A percentile compares a stretch with the other conserved stretches of the same genome.
Conservation (phyloP, 2,888 invertebrate species). For the Therioaphis trifolii region DNA sequence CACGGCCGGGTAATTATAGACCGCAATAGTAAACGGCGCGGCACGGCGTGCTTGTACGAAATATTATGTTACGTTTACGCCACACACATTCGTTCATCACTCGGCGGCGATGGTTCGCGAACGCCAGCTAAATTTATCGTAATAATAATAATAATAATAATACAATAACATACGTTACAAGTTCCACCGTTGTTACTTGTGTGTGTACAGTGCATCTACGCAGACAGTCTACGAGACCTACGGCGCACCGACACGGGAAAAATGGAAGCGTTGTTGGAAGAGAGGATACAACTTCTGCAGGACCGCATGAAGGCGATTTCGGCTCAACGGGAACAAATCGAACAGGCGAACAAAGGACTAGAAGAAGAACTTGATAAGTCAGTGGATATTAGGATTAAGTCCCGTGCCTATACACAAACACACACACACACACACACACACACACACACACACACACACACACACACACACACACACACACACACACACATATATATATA, state of each 20-base stretch:
- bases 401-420: too few relatives aligned
- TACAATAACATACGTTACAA: too few relatives aligned
- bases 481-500: too few relatives aligned
- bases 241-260: neutral
- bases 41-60: too few relatives aligned
- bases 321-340: constrained; percentile 58
- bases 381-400: neutral
- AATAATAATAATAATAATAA: neutral
- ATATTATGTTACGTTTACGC: neutral
- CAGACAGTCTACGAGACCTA: neutral
- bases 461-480: too few relatives aligned
- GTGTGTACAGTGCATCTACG: neutral
- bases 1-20: constrained; percentile 11
- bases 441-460: too few relatives aligned
- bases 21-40: too few relatives aligned
- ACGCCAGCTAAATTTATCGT: too few relatives aligned
- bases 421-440: too few relatives aligned
- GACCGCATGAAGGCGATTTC: constrained; percentile 58
- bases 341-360: constrained; percentile 45
- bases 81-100: neutral
- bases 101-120: neutral
- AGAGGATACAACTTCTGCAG: constrained; percentile 53
- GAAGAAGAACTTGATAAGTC: constrained; percentile 55
- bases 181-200: neutral
- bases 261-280: constrained; percentile 55